Evolutionary conservation across 2,113 vertebrate species (phyloP).

Genomic region (Python bivittatus): DNA sequence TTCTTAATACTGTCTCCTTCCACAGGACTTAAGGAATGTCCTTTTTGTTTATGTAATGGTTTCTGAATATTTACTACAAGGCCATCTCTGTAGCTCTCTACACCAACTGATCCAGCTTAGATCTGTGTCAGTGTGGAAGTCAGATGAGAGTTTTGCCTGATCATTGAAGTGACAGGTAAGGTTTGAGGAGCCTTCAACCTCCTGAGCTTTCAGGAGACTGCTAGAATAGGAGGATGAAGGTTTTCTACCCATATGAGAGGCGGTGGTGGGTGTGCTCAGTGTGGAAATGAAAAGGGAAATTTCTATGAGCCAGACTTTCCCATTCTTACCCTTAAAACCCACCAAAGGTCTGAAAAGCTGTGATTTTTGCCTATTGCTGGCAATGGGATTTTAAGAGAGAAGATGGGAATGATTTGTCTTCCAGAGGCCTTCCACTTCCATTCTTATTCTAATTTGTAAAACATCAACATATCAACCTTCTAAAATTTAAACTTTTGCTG

Average conservation of each 20-base stretch:
- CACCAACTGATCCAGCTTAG: background rate
- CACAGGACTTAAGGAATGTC: background rate
- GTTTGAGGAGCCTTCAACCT: background rate
- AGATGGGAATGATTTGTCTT: background rate
- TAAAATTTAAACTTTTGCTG: background rate
- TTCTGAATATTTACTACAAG: background rate
- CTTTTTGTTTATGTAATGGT: background rate
- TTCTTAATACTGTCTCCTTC: background rate
- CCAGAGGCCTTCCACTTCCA: background rate
- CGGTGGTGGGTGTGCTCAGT: background rate
- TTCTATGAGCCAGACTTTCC: background rate
- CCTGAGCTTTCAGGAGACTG: background rate
- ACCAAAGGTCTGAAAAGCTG: background rate
- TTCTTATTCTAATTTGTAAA: background rate
- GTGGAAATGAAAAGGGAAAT: background rate
- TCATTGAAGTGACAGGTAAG: background rate
- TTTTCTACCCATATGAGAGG: background rate
- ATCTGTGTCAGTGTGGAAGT: background rate
- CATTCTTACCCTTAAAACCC: background rate
- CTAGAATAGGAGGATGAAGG: background rate
- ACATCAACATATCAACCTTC: background rate
- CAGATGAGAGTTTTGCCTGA: background rate
- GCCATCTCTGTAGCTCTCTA: background rate
- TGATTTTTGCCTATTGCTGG: background rate
- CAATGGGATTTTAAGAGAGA: background rate